Base-by-base conservation (phyloP, 2,888 invertebrate species). In the Lobophora halterata region DNA sequence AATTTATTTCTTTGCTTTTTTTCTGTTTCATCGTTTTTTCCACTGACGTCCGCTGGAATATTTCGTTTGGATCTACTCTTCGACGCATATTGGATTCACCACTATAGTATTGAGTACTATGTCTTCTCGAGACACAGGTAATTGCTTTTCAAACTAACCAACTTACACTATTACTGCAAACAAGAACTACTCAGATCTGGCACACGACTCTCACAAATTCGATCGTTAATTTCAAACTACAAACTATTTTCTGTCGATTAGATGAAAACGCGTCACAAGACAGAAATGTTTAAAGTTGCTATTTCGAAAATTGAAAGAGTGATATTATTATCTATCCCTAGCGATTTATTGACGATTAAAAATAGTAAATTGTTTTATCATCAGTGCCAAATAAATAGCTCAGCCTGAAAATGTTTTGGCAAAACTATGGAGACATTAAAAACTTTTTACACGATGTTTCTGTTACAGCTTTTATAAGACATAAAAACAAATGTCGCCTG, bases 81-180 rank as follows among this genome's bases (percentile, higher is more conserved):
- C 36, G 30, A 24, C 43, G 40, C 34, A 39, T 38, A 2, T 35
- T 46, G 43, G 36, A 45, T 52, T 49, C 57, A 33, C 19, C 53
- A 48, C 49, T 31, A 54, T 63, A 86, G 86, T 85, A 86, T 66
- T 70, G 48, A 74, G 37, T 63, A 32, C 58, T 53, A 64, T 70
- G 41, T 49, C 70, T 69, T 70, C 79, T 85, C 71, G 85, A 85
- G 85, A 75, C 79, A 44, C 41, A 76, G 80, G 81, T 81, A 76
- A 72, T 50, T 76, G 55, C 52, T 40, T 61, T 60, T 53, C 8
- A 52, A 21, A 38, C 48, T 68, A 69, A 68, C 60, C 43, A 45
- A 51, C 43, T 43, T 42, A 51, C 38, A 52, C 33, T 30, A 52
- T 25, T 39, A 52, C 37, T 46, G 29, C 49, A 33, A 17, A 33